Percentiles rank a stretch among this genome's conserved stretches.
phyloP scores from a whole-genome alignment of 2,113 vertebrate genomes.

The Lonchura striata region DNA sequence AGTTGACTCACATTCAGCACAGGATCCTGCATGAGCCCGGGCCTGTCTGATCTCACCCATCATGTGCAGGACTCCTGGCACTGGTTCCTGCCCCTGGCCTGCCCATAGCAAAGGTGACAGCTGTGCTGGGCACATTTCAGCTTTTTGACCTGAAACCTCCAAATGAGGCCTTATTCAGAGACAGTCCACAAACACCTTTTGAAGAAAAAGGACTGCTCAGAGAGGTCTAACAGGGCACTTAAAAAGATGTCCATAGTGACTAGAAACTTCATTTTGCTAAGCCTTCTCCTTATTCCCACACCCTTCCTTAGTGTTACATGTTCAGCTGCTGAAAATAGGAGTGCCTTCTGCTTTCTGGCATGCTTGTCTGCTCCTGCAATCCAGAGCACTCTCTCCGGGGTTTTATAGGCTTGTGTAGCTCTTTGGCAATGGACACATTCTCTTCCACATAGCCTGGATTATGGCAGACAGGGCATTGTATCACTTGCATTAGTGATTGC shows the following conservation, averaged over 20 bases:
- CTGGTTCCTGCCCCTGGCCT: not conserved
- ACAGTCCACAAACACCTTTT: not conserved
- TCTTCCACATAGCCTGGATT: not conserved
- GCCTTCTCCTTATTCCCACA: not conserved
- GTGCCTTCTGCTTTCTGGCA: not conserved
- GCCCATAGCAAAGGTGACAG: not conserved
- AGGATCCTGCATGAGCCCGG: not conserved
- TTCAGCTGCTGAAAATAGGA: not conserved
- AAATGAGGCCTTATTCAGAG: not conserved
- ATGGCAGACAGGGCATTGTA: not conserved
- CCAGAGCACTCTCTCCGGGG: not conserved
- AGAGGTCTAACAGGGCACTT: not conserved
- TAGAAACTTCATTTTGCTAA: not conserved
- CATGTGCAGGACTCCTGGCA: not conserved
- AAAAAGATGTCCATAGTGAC: not conserved
- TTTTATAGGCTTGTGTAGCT: conserved; percentile 15
- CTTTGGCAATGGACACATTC: not conserved
- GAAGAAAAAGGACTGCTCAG: not conserved
- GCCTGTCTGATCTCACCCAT: not conserved
- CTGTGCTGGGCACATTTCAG: not conserved
- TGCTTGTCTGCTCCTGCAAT: not conserved
- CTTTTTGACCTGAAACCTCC: not conserved
- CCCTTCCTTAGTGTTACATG: not conserved
- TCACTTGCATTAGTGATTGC: not conserved
- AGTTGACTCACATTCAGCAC: not conserved